Evolutionary conservation across 2,797 vertebrate genomes (phyloP).

Genomic region (Sebastes oblongus): DNA sequence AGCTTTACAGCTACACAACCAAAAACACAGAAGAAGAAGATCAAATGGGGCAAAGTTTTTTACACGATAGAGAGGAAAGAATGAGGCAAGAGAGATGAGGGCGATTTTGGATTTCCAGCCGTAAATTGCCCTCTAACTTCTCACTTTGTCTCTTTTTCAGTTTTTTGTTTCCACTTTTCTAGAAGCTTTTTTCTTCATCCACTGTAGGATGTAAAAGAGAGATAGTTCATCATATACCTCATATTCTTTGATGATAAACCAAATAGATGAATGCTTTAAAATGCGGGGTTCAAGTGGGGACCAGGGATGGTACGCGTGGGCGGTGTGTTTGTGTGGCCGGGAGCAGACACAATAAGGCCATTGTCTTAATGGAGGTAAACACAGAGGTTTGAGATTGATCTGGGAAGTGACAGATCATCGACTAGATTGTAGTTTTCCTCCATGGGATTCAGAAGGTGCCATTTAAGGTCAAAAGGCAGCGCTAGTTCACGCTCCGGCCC

Average conservation of each 20-base stretch:
- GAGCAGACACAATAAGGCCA: constrained; percentile 36
- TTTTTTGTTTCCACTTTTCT: constrained; percentile 62
- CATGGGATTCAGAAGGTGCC: constrained; percentile 34
- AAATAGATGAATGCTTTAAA: constrained; percentile 92
- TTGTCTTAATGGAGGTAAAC: constrained; percentile 21
- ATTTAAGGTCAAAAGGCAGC: constrained; percentile 48
- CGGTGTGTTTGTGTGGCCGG: constrained; percentile 23
- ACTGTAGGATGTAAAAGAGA: constrained; percentile 85
- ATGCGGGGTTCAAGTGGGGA: constrained; percentile 70
- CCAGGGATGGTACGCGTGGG: constrained; percentile 17
- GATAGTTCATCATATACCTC: constrained; percentile 96
- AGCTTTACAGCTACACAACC: constrained; percentile 90
- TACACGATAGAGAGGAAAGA: constrained; percentile 56
- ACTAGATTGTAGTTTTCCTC: constrained; percentile 29
- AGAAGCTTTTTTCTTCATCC: constrained; percentile 68
- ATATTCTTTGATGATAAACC: constrained; percentile 93
- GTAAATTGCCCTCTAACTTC: constrained; percentile 44
- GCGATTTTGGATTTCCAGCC: constrained; percentile 28
- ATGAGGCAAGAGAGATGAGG: constrained; percentile 56
- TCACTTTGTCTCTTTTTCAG: constrained; percentile 66
- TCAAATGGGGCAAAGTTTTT: constrained; percentile 53
- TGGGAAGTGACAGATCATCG: constrained; percentile 16
- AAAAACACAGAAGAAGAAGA: constrained; percentile 80
- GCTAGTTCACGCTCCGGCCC: constrained; percentile 50
- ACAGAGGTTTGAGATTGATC: constrained; percentile 36